Base-by-base conservation (phyloP, 1,140 invertebrate genomes). In the Orius insidiosus region DNA sequence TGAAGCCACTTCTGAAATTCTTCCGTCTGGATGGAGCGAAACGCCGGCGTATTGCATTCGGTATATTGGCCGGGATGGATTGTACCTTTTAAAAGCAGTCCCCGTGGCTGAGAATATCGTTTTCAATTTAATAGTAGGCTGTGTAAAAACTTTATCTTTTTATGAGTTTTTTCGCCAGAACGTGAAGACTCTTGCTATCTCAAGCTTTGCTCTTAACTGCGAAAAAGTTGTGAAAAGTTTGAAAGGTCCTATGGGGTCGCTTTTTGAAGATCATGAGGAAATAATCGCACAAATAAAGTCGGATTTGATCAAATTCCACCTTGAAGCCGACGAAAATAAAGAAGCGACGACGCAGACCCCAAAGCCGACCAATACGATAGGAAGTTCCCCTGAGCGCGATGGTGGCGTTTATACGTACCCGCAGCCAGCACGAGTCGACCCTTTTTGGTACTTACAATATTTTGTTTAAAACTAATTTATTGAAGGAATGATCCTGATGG, bases 241-340 rank as follows among this genome's bases (percentile, higher is more conserved):
- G 0, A 57, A 60, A 36, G 71, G 69, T 13, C 9, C 55, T 33
- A 54, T 74, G 38, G 51, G 58, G 24, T 49, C 44, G 19, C 6
- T 68, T 9, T n/a, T 74, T 7, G 11, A 14, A 3, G 3, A 8
- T n/a, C 32, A 42, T 16, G 42, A 49, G 30, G 5, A 19, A 11
- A 19, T 49, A 6, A 50, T 68, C 48, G 62, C 62, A 31, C 62
- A 60, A 45, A 60, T 72, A 5, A 66, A 66, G 52, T 63, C 60
- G 9, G 64, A 71, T 47, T 56, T 74, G 3, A 64, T 72, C 45
- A 67, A 70, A 49, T 62, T 63, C 43, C n/a, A 55, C 24, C 2
- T 30, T 68, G 6, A 59, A 60, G 15, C 48, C 55, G 9, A 54
- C 45, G 40, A 54, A 15, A 59, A 53, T 8, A 53, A 40, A 31